Percentiles rank a stretch among this genome's conserved stretches.
Conservation (phyloP, 2,797 vertebrate species). For the Dipus sagitta region DNA sequence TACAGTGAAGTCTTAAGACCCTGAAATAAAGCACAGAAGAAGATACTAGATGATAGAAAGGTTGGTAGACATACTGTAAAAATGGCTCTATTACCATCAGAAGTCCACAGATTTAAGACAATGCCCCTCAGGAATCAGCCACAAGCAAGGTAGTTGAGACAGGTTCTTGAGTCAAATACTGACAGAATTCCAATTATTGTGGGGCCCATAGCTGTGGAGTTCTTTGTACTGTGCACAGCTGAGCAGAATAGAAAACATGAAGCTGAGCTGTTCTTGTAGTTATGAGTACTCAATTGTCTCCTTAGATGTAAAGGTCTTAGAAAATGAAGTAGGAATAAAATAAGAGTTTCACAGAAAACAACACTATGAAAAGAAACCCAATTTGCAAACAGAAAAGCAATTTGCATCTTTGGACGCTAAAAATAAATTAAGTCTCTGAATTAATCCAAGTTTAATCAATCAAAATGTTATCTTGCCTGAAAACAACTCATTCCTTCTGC, state of each 20-base stretch:
- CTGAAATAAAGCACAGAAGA: too few relatives aligned
- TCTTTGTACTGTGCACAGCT: neutral
- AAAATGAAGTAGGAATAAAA: constrained; percentile 50
- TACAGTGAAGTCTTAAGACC: too few relatives aligned
- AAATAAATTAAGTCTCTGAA: constrained; percentile 54
- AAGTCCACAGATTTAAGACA: neutral
- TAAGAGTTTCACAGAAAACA: constrained; percentile 50
- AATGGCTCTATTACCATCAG: too few relatives aligned
- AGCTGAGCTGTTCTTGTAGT: neutral
- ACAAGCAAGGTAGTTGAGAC: neutral
- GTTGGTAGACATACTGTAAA: too few relatives aligned
- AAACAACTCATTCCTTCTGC: neutral
- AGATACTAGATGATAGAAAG: too few relatives aligned
- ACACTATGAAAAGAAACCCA: constrained; percentile 56
- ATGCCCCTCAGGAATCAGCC: neutral
- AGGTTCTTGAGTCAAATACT: neutral
- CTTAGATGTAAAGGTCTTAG: neutral
- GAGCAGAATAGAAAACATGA: neutral
- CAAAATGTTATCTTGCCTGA: constrained; percentile 47
- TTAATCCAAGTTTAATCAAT: constrained; percentile 62
- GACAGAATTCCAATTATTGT: neutral
- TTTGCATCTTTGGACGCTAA: constrained; percentile 52
- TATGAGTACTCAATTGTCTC: neutral
- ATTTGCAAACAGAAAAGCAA: constrained; percentile 65
- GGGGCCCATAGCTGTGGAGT: neutral